Evolutionary conservation across 1,140 invertebrate species (phyloP).

Genomic region (Heliothis virescens): DNA sequence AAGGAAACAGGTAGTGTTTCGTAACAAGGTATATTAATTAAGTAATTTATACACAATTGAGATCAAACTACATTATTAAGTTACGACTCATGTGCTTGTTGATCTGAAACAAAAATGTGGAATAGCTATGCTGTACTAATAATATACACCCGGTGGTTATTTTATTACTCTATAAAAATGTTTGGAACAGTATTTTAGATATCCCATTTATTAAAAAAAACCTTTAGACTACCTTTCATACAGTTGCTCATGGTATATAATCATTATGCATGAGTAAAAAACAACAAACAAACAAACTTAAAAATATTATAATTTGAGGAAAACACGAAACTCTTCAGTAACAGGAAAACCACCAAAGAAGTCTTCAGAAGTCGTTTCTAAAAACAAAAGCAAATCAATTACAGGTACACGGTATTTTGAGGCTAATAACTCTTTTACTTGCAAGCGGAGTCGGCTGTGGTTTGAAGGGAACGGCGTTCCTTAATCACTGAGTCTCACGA

Average conservation of each 20-base stretch:
- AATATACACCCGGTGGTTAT: too few species aligned
- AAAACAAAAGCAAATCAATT: conserved; percentile 54
- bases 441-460: conserved; percentile 46
- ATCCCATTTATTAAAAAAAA: too few species aligned
- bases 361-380: conserved; percentile 36
- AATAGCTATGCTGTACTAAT: too few species aligned
- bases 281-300: not conserved
- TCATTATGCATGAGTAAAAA: not conserved
- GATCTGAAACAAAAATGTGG: too few species aligned
- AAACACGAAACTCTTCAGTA: not conserved
- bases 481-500: conserved; percentile 59
- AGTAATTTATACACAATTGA: too few species aligned
- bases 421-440: conserved; percentile 55
- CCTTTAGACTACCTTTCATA: too few species aligned
- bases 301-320: not conserved
- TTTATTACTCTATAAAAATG: too few species aligned
- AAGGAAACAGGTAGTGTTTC: too few species aligned
- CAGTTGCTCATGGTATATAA: too few species aligned
- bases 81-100: too few species aligned
- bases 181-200: too few species aligned
- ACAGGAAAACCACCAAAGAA: conserved; percentile 7
- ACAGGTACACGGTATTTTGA: conserved; percentile 26
- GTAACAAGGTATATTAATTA: not conserved
- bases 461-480: conserved; percentile 38
- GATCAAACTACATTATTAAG: too few species aligned